Evolutionary conservation across 2,113 vertebrate genomes (phyloP), one percentile per base, ranked within the genome.

Genomic region (Ceyx cyanopectus): DNA sequence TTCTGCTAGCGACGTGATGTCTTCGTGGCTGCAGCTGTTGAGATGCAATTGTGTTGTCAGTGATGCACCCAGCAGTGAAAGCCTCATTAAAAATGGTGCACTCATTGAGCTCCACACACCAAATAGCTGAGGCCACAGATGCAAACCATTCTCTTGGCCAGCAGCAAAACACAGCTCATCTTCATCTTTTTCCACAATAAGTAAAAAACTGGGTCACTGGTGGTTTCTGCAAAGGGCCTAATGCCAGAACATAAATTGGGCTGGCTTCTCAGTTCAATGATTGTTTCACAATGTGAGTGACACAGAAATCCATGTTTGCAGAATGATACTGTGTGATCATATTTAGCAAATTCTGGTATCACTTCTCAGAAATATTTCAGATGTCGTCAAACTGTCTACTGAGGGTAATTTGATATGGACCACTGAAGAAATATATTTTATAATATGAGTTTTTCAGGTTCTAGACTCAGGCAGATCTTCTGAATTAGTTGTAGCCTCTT

Each of bases 1-100:
- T 53, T 81, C 87, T 93, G 92, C 89, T 94, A 95, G 69, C 79
- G 90, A 73, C 32, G 37, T 26, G 63, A 89, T 57, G 81, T 81
- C 90, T 93, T 91, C 84, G 48, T 85, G 88, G 58, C 12, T 93
- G 96, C 91, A 96, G 94, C 94, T 95, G 87, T 93, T 94, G 67
- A 83, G 89, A 80, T 92, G 65, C 81, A 66, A 70, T 18, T 41
- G 60, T 46, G 70, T 65, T 93, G 78, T 93, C 91, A 90, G 81
- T 20, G 86, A 77, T 56, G 79, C 20, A 92, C 37, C 21, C 12
- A 3, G 92, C 92, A 93, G 77, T 24, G 85, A 97, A 94, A 87
- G 43, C 88, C 92, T 94, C 62, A 12, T 76, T 96, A 95, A 87
- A 97, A 94, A 62, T 5, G 57, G 88, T 91, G 91, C 62, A 82